Percentiles rank a stretch among this genome's conserved stretches.
phyloP scores from a whole-genome alignment of 2,113 vertebrate species.

The Coreoperca whiteheadi region DNA sequence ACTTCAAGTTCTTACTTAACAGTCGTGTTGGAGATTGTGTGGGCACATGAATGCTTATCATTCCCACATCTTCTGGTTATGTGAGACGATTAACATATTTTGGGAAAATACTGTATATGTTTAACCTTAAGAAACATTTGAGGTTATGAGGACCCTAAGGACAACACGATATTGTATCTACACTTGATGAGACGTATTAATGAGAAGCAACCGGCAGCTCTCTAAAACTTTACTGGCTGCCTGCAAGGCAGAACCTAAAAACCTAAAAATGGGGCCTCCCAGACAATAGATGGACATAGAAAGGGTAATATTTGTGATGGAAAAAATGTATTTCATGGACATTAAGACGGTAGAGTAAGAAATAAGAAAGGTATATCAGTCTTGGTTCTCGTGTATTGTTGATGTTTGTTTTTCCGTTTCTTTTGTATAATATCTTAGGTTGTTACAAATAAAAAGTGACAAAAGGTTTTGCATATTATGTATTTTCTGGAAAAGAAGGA shows the following conservation, averaged over 20 bases:
- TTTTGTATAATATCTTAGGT: background rate
- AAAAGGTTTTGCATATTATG: background rate
- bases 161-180: too few species aligned
- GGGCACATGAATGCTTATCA: background rate
- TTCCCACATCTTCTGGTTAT: background rate
- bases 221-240: background rate
- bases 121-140: background rate
- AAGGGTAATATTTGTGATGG: background rate
- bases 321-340: too few species aligned
- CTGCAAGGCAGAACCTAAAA: too few species aligned
- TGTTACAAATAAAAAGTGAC: background rate
- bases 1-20: background rate
- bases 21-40: background rate
- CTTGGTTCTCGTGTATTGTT: background rate
- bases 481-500: background rate
- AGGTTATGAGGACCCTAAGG: background rate
- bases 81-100: background rate
- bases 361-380: background rate
- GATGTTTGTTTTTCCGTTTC: background rate
- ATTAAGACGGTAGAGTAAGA: background rate
- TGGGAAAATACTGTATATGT: background rate
- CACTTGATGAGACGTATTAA: too few species aligned
- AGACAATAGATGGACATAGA: background rate
- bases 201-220: too few species aligned
- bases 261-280: too few species aligned